Base-by-base conservation (phyloP, 2,113 vertebrate genomes). In the western clawed frog (Xenopus tropicalis) region DNA sequence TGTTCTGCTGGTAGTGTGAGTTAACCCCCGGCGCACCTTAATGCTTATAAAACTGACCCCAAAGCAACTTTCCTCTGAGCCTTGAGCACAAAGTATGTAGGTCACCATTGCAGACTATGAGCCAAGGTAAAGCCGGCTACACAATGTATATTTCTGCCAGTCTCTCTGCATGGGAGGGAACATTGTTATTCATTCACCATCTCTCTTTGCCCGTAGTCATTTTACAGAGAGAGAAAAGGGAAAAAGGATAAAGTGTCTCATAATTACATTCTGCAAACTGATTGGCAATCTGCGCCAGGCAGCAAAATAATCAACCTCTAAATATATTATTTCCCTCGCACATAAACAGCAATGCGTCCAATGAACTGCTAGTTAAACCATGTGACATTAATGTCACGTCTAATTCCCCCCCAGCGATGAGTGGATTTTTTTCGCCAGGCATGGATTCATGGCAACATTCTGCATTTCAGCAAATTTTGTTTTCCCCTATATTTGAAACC, bases 31-130 rank as follows among this genome's bases (percentile, higher is more conserved):
- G 48, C 56, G 37, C 51, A 29, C 25, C 70, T 48, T 23, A 52
- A 59, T 66, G 63, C 63, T 74, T 48, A 66, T 66, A 51, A 67
- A 72, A 59, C 20, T 74, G 61, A 57, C 71, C 64, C 29, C 48
- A 17, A 46, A 44, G 61, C 23, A 52, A 74, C 56, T 74, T 74
- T 68, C 57, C 20, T 14, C 19, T 52, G 23, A 9, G 44, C 64
- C 71, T 51, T n/a, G 4, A 42, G 64, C 65, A 43, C 56, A 57
- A 52, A 61, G 11, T 68, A 68, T 51, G 29, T 67, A 66, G 72
- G 72, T 74, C 72, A 74, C 37, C 58, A n/a, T n/a, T n/a, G n/a
- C 52, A 54, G 52, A 59, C 37, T 21, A n/a, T 43, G 42, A 74
- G 63, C 19, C n/a, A 42, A 74, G 62, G 61, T 59, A 56, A 10